These are phyloP conservation scores for Nannospalax galili DNA, from an alignment of 2,113 vertebrate species.

Conservation along the genomic window DNA sequence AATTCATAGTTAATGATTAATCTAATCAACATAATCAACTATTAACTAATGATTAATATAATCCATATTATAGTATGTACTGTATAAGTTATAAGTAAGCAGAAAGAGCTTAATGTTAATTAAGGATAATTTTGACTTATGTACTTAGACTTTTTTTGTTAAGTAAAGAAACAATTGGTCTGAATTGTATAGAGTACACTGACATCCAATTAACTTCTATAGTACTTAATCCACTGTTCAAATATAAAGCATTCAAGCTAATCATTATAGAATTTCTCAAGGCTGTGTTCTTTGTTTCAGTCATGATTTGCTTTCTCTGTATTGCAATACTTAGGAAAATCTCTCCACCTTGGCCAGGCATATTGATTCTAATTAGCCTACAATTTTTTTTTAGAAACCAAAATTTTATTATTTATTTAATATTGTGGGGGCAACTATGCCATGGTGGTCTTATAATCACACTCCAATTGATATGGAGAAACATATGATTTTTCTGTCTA, in stretches of 20 bases:
- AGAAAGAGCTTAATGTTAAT: conserved; percentile 11
- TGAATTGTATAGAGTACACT: neutral
- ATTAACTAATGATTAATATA: conserved; percentile 8
- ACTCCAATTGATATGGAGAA: neutral
- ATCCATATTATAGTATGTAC: neutral
- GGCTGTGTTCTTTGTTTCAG: neutral
- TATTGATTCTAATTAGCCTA: conserved; percentile 60
- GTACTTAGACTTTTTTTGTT: neutral
- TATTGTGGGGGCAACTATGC: neutral
- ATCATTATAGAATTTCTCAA: conserved; percentile 38
- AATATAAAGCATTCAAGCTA: conserved; percentile 55
- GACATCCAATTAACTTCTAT: conserved; percentile 47
- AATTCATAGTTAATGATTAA: conserved; percentile 1
- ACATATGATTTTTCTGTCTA: neutral
- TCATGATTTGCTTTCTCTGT: conserved; percentile 43
- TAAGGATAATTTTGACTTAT: conserved; percentile 20
- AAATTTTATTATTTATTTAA: conserved; percentile 36
- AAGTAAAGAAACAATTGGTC: conserved; percentile 4
- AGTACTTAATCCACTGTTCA: conserved; percentile 28
- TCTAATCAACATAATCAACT: neutral
- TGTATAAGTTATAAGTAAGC: neutral
- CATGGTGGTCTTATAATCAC: neutral
- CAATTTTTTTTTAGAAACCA: neutral
- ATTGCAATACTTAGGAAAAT: conserved; percentile 48
- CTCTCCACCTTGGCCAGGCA: conserved; percentile 17